phyloP scores from a whole-genome alignment of 2,888 invertebrate genomes.

The Nipponacmea schrenckii region DNA sequence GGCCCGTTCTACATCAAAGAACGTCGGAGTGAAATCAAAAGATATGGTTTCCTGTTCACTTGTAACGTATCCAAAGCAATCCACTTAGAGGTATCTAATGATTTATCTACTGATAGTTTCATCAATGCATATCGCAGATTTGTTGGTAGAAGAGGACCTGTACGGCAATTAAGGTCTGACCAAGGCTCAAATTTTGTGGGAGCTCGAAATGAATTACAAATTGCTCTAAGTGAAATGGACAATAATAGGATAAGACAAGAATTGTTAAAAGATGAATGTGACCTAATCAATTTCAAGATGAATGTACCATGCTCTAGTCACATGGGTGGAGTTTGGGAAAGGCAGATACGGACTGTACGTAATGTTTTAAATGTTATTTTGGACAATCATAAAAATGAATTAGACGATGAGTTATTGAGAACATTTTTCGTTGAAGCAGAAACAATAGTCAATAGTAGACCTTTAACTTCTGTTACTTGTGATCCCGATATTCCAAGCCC shows the following conservation, averaged over 20 bases:
- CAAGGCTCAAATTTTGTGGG: not conserved
- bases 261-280: not conserved
- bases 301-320: too few relatives aligned
- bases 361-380: too few relatives aligned
- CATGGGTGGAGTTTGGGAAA: too few relatives aligned
- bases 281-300: not conserved
- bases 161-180: not conserved
- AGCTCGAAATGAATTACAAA: not conserved
- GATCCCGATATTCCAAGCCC: too few relatives aligned
- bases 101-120: not conserved
- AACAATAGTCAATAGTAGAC: too few relatives aligned
- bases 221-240: not conserved
- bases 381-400: too few relatives aligned
- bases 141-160: not conserved
- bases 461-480: too few relatives aligned
- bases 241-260: not conserved
- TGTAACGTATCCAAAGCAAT: not conserved
- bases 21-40: not conserved
- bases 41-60: not conserved
- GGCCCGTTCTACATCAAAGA: not conserved
- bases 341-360: too few relatives aligned
- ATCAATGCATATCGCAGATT: not conserved
- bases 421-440: too few relatives aligned
- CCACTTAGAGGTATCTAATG: not conserved
- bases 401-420: too few relatives aligned